Percentiles rank a stretch among this genome's conserved stretches.
These are phyloP conservation scores for Oryzias dopingdopingensis DNA, from an alignment of 2,797 vertebrate species.

Conservation along the genomic window DNA sequence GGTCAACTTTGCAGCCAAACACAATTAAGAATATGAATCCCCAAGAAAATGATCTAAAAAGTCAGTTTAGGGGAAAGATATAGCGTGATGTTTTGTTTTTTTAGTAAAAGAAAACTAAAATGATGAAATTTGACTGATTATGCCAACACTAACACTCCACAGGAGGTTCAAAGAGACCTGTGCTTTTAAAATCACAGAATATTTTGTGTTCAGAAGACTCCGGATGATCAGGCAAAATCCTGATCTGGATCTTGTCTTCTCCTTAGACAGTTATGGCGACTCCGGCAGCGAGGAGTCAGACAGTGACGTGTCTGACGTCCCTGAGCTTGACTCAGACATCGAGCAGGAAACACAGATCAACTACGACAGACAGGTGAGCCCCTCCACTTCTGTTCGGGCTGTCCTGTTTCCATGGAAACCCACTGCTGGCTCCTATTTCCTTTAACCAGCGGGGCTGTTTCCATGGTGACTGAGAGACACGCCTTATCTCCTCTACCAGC, in stretches of 20 bases:
- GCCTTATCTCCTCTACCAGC: slow-evolving; percentile 51
- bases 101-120: too few relatives aligned
- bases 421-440: not conserved
- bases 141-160: too few relatives aligned
- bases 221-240: too few relatives aligned
- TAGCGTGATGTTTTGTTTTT: too few relatives aligned
- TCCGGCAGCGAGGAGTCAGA: slow-evolving; percentile 90
- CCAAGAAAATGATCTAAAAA: too few relatives aligned
- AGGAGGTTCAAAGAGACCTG: too few relatives aligned
- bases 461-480: slow-evolving; percentile 35
- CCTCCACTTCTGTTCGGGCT: not conserved
- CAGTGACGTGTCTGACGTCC: slow-evolving; percentile 81
- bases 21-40: too few relatives aligned
- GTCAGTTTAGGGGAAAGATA: too few relatives aligned
- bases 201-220: too few relatives aligned
- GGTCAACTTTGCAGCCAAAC: too few relatives aligned
- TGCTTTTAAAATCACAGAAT: too few relatives aligned
- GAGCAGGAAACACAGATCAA: slow-evolving; percentile 95
- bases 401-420: not conserved
- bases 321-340: slow-evolving; percentile 94
- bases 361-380: slow-evolving; percentile 78
- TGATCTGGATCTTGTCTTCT: not conserved
- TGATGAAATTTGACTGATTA: too few relatives aligned
- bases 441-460: slow-evolving; percentile 30
- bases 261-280: slow-evolving; percentile 83